Percentiles rank a stretch among this genome's conserved stretches.
Evolutionary conservation across 2,888 invertebrate species (phyloP).

Genomic region (Dryococelus australis): DNA sequence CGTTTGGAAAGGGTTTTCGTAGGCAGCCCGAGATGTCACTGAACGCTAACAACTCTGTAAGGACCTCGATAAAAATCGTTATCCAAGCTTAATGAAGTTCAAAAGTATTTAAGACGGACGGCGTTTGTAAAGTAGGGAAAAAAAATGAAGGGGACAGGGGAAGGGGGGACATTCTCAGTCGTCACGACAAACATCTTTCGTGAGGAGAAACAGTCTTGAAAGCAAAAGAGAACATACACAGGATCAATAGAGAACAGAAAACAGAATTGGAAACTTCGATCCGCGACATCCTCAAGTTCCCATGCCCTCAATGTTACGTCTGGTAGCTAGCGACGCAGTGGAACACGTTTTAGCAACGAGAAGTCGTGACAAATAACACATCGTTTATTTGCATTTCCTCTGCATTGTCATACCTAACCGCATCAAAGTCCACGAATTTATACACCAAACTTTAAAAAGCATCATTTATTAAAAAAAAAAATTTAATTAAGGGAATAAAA

Average conservation of each 20-base stretch:
- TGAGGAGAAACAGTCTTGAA: neutral
- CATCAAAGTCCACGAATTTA: too few relatives aligned
- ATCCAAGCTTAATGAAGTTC: slow-evolving; percentile 16
- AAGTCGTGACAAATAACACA: too few relatives aligned
- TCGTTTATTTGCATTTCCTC: too few relatives aligned
- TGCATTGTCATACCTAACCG: too few relatives aligned
- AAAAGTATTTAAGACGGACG: neutral
- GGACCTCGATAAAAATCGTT: slow-evolving; percentile 9
- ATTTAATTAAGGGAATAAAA: too few relatives aligned
- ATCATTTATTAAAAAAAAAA: too few relatives aligned
- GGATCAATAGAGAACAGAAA: neutral
- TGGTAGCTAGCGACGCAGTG: too few relatives aligned
- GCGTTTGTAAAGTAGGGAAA: neutral
- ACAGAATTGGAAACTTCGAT: neutral
- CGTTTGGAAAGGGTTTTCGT: neutral
- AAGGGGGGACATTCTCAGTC: neutral
- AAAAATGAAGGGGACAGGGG: neutral
- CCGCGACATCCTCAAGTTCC: neutral
- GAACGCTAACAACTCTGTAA: neutral
- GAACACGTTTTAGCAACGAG: too few relatives aligned
- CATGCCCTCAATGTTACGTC: too few relatives aligned
- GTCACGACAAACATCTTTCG: neutral
- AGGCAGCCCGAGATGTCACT: neutral
- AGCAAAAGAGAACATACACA: neutral
- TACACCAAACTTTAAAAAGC: too few relatives aligned